Evolutionary conservation across 2,888 invertebrate species (phyloP), one percentile per base, ranked within the genome.

Genomic region (Erebia palarica): DNA sequence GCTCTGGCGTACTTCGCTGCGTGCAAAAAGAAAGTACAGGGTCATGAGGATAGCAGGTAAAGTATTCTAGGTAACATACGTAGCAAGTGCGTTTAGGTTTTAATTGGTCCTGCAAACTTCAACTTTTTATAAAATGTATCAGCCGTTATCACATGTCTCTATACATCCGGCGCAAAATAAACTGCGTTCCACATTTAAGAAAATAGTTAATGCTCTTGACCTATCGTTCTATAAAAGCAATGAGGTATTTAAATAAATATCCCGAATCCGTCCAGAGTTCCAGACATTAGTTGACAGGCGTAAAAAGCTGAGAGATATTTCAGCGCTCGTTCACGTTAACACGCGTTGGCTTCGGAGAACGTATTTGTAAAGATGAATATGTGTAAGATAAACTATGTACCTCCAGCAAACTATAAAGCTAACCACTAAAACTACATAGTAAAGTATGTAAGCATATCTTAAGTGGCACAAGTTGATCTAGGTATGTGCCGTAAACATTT

Each of bases 231-330:
- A 13, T 55, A 53, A 65, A 65, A 65, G 53, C 53, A 42, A 10
- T 16, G 65, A 65, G 55, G 55, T 16, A 55, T 55, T 65, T 55
- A 42, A 16, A 65, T 65, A 55, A 65, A 65, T 53, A n/a, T 65
- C 65, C 42, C 42, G 42, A 65, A 53, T 53, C 27, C 42, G 36
- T 65, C 55, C 64, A 14, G 53, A 65, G 13, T 16, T 65, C 55
- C 64, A 14, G 64, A 65, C 64, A 53, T 65, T 16, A 27, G 53
- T 51, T 65, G 65, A 65, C 65, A 65, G 14, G 65, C 53, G 53
- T 65, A 55, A 65, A 65, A 55, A 55, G 42, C 65, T 3, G 53
- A 55, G 36, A 55, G 55, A 16, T 51, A 51, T 51, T n/a, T 53
- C 16, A 18, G 18, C 3, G 55, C 10, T 55, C 10, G 16, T 55